Percentiles rank a stretch among this genome's conserved stretches.
phyloP scores from a whole-genome alignment of 2,113 vertebrate species.

The Strix uralensis region DNA sequence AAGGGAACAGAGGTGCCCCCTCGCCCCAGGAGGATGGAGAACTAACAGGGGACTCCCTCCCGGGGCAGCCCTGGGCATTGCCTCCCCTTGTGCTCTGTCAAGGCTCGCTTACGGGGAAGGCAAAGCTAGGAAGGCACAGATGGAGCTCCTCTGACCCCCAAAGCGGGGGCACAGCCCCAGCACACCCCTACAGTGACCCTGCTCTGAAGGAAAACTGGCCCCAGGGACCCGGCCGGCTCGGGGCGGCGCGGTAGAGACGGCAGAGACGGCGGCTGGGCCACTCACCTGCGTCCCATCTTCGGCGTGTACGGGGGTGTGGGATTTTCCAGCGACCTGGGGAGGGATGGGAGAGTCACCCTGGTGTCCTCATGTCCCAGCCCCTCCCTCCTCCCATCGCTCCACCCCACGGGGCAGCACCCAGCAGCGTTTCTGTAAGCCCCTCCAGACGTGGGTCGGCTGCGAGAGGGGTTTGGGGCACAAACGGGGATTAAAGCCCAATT shows the following conservation, averaged over 20 bases:
- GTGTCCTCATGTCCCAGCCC: rapidly evolving
- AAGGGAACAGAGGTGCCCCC: conserved; percentile 28
- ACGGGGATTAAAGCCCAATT: background rate
- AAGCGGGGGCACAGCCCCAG: background rate
- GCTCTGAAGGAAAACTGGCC: background rate
- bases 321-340: conserved; percentile 89
- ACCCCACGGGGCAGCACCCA: background rate
- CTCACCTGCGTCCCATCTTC: conserved; percentile 88
- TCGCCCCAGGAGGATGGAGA: background rate
- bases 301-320: conserved; percentile 93
- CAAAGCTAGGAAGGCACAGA: background rate
- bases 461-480: background rate
- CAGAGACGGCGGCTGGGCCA: background rate
- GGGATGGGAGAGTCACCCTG: background rate
- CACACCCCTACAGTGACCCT: background rate
- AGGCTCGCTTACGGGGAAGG: background rate
- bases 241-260: background rate
- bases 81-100: background rate
- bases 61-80: background rate
- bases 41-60: background rate
- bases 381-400: background rate
- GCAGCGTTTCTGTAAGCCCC: background rate
- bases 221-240: background rate
- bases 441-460: rapidly evolving
- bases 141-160: background rate